Evolutionary conservation across 2,888 invertebrate genomes (phyloP), one percentile per base, ranked within the genome.

Genomic region (Macropis europaea): DNA sequence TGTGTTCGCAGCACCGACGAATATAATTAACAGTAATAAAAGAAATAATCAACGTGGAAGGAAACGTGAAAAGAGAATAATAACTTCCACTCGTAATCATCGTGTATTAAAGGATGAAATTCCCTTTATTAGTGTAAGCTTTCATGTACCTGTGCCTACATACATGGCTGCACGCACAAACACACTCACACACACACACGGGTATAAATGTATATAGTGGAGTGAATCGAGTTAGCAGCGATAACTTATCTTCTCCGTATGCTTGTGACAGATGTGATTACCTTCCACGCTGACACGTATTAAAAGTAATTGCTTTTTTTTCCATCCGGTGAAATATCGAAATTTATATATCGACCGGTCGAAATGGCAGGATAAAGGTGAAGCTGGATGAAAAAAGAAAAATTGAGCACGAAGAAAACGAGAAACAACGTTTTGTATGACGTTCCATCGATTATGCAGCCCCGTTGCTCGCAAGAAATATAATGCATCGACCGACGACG

Each of bases 181-280:
- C n/a, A n/a, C n/a, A n/a, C n/a, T n/a, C n/a, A n/a, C n/a, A 36
- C 13, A n/a, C n/a, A 36, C n/a, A 36, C 36, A 36, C n/a, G 13
- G 3, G 11, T 36, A 1, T 5, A n/a, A n/a, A n/a, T n/a, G 38
- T 17, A 3, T 11, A 30, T 7, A 15, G n/a, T 24, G 34, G 60
- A 52, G 59, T 50, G 66, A 67, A 56, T 67, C 61, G 60, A 48
- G 57, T 62, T 60, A 70, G 62, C 40, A 45, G 53, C 70, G 74
- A 71, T 77, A 77, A 77, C 57, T 67, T 71, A 77, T 77, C 63
- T 74, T 38, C 45, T 34, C 45, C 69, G 43, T 59, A 69, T 54
- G 57, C 61, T 63, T 60, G 45, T 57, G 74, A 77, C 67, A 74
- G 70, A 67, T 67, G 61, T 30, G 71, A 72, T 72, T 69, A 59